Evolutionary conservation across 1,140 invertebrate species (phyloP).

Genomic region (Scaptomyza pallida): DNA sequence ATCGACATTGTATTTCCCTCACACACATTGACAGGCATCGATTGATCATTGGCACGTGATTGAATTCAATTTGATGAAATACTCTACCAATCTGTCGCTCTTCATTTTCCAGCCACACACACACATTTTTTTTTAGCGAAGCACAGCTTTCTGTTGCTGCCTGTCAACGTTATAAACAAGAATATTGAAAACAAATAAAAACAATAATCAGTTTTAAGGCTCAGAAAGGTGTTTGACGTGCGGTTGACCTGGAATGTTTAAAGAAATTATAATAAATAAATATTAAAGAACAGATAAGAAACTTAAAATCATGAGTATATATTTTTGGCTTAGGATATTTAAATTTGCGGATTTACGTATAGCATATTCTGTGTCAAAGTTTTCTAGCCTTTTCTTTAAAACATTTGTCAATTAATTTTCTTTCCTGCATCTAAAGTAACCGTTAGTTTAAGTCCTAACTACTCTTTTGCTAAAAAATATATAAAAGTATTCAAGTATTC

Average conservation of each 20-base stretch:
- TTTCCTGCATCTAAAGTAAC: too few species aligned
- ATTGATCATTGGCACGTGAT: constrained; percentile 82
- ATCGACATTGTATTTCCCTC: constrained; percentile 58
- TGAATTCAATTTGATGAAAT: constrained; percentile 81
- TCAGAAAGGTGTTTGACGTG: not conserved
- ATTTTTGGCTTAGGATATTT: too few species aligned
- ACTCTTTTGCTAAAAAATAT: too few species aligned
- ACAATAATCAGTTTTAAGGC: not conserved
- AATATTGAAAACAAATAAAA: not conserved
- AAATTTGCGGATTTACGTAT: too few species aligned
- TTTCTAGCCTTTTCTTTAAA: too few species aligned
- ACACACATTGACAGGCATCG: constrained; percentile 72
- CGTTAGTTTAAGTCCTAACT: too few species aligned
- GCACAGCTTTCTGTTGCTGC: constrained; percentile 12
- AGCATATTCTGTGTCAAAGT: too few species aligned
- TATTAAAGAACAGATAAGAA: too few species aligned
- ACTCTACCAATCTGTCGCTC: constrained; percentile 71
- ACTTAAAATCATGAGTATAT: too few species aligned
- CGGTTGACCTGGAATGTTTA: not conserved
- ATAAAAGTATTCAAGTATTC: too few species aligned
- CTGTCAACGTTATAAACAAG: constrained; percentile 5
- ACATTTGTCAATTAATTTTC: too few species aligned
- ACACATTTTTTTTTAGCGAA: constrained; percentile 53
- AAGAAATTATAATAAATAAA: too few species aligned
- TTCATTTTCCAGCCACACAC: constrained; percentile 4